A percentile compares a stretch with the other conserved stretches of the same genome.
phyloP scores from a whole-genome alignment of 2,113 vertebrate genomes.

The Lycocorax pyrrhopterus region DNA sequence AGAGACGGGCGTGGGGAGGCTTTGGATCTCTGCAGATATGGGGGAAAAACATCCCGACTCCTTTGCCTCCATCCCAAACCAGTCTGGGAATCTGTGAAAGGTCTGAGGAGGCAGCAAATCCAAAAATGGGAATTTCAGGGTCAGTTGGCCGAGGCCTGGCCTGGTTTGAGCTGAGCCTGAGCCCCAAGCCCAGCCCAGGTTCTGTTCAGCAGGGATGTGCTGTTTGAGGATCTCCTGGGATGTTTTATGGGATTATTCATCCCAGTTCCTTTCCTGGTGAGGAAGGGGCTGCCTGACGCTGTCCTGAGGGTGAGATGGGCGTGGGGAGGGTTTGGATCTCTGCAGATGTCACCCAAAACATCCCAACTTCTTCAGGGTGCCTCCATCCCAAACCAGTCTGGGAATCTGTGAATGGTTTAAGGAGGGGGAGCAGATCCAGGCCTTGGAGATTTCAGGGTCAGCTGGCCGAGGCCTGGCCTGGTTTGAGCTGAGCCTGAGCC shows the following conservation, averaged over 20 bases:
- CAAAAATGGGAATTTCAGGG: too few species aligned
- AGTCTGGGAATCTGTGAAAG: too few species aligned
- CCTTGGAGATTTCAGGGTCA: neutral
- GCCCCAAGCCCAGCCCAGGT: too few species aligned
- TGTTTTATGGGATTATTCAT: constrained; percentile 40
- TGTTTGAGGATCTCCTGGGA: neutral
- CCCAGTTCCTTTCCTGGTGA: neutral
- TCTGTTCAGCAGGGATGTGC: too few species aligned
- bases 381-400: neutral
- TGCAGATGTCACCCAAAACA: fast-evolving
- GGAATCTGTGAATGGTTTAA: neutral
- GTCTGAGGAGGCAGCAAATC: too few species aligned
- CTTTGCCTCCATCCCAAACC: neutral
- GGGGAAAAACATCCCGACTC: neutral
- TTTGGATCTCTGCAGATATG: neutral
- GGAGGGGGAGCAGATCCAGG: neutral
- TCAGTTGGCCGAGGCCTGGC: neutral
- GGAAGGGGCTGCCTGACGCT: neutral
- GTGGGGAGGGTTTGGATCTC: neutral
- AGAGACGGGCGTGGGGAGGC: neutral
- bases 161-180: neutral
- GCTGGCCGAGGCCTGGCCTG: neutral
- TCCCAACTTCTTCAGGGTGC: fast-evolving
- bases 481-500: neutral
- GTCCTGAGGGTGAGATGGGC: too few species aligned